A percentile compares a stretch with the other conserved stretches of the same genome.
phyloP scores from a whole-genome alignment of 2,113 vertebrate species.

The Gopherus flavomarginatus region DNA sequence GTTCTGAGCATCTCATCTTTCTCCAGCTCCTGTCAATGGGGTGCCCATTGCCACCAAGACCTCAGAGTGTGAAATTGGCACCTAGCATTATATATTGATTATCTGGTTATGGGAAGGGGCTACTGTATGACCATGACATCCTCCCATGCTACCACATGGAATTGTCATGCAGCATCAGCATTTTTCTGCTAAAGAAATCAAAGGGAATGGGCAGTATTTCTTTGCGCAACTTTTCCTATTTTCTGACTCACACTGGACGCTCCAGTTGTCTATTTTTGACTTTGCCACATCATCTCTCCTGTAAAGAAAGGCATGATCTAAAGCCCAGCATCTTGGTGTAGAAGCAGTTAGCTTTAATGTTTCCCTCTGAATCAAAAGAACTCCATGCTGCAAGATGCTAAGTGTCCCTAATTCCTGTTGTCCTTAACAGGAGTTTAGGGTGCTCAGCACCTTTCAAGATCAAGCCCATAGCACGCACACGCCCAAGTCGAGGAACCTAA shows the following conservation, averaged over 20 bases:
- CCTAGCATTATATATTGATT: not conserved
- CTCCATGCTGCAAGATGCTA: not conserved
- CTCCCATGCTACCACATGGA: not conserved
- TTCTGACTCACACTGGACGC: not conserved
- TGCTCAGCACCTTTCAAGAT: constrained; percentile 27
- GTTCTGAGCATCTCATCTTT: not conserved
- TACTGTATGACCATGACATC: not conserved
- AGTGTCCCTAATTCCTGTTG: not conserved
- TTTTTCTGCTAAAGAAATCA: not conserved
- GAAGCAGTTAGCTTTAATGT: not conserved
- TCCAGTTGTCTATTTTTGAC: constrained; percentile 12
- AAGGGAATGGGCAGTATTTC: not conserved
- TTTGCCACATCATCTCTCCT: not conserved
- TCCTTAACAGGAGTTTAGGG: not conserved
- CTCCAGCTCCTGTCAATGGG: not conserved
- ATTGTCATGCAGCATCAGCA: not conserved
- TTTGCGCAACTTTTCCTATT: not conserved
- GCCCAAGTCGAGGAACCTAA: not conserved
- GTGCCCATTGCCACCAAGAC: not conserved
- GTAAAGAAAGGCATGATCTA: not conserved
- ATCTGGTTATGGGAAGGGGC: not conserved
- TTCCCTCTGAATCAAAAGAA: not conserved
- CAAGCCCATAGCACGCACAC: not conserved
- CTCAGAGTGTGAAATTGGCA: not conserved
- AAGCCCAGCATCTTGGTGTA: not conserved